Percentiles rank a stretch among this genome's conserved stretches.
Evolutionary conservation across 2,797 vertebrate species (phyloP).

Genomic region (Macropodus opercularis): DNA sequence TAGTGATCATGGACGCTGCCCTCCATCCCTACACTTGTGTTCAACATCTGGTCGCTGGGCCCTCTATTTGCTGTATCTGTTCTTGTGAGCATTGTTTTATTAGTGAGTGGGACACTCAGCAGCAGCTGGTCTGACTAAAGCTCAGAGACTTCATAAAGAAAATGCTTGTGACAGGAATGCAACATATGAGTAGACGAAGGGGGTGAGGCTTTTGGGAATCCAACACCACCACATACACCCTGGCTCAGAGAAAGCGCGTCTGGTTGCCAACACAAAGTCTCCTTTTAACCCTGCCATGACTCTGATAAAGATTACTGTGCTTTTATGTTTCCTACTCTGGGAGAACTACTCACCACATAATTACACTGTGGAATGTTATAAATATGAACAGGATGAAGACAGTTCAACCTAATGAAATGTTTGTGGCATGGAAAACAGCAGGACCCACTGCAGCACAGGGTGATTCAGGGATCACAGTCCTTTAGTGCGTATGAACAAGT

Average conservation of each 20-base stretch:
- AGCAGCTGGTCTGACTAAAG: conserved; percentile 33
- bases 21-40: not conserved
- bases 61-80: not conserved
- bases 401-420: conserved; percentile 46
- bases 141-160: conserved; percentile 45
- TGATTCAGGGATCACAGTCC: conserved; percentile 43
- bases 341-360: conserved; percentile 59
- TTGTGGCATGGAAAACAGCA: conserved; percentile 54
- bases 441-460: conserved; percentile 57
- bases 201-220: conserved; percentile 51
- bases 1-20: not conserved
- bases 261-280: conserved; percentile 23
- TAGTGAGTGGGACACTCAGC: not conserved
- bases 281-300: conserved; percentile 31
- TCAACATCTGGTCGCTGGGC: no score
- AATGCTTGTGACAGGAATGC: conserved; percentile 60
- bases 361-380: conserved; percentile 51
- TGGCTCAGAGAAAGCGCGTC: conserved; percentile 31
- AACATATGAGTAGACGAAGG: conserved; percentile 26
- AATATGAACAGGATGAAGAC: conserved; percentile 69
- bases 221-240: conserved; percentile 25
- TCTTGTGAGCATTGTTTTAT: conserved; percentile 6
- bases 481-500: conserved; percentile 38
- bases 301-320: conserved; percentile 40
- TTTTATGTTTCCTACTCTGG: conserved; percentile 41